Conservation (phyloP, 2,113 vertebrate genomes). For the Gymnarchus niloticus region DNA sequence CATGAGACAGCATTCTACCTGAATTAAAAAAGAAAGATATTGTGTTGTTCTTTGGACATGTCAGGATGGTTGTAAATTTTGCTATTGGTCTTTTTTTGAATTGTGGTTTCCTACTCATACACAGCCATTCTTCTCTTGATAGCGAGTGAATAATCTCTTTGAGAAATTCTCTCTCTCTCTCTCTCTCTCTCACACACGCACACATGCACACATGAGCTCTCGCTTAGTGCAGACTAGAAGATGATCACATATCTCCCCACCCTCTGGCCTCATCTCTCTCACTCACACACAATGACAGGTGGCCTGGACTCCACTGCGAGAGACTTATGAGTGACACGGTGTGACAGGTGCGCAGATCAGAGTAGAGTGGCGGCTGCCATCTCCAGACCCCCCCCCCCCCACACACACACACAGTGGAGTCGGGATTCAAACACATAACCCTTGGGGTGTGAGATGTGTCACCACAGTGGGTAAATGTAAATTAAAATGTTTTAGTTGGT, state of each 20-base stretch:
- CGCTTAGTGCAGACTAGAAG: neutral
- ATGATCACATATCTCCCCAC: neutral
- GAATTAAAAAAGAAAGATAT: neutral
- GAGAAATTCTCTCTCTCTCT: conserved; percentile 16
- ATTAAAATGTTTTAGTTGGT: neutral
- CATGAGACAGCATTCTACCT: neutral
- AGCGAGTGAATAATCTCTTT: conserved; percentile 4
- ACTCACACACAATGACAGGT: conserved; percentile 45
- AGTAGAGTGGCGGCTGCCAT: conserved; percentile 56
- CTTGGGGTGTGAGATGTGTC: neutral
- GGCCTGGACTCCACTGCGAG: conserved; percentile 45
- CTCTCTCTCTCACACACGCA: neutral
- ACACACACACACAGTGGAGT: neutral
- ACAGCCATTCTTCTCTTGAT: neutral
- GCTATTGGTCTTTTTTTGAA: neutral
- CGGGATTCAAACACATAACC: neutral
- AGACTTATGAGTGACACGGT: conserved; percentile 54
- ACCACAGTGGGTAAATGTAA: neutral
- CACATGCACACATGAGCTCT: conserved; percentile 26
- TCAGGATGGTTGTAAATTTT: neutral
- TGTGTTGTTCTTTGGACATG: too few species aligned
- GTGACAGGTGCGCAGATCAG: conserved; percentile 58
- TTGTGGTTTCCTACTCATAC: neutral
- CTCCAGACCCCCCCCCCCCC: conserved; percentile 48
- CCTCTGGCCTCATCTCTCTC: neutral